Conservation (phyloP, 37 sponge, comb jelly and placozoan species). For the Halichondria panicea region DNA sequence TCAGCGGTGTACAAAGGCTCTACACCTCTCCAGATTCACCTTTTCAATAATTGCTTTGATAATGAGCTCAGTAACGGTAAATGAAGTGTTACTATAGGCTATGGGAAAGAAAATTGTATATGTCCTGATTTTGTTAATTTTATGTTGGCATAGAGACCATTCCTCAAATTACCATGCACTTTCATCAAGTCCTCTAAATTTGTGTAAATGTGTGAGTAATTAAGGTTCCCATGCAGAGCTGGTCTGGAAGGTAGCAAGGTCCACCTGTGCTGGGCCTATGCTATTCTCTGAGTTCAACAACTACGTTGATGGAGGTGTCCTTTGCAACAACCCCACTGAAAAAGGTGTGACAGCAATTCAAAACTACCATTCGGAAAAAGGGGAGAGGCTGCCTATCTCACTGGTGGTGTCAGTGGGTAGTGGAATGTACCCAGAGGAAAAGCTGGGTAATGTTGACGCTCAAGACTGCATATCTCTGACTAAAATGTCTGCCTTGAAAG, state of each 20-base stretch:
- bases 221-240: neutral
- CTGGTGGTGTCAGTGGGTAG: neutral
- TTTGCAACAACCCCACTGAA: neutral
- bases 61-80: slow-evolving; percentile 9
- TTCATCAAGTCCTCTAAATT: no score
- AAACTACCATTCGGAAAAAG: neutral
- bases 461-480: no score
- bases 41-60: slow-evolving; percentile 38
- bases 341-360: neutral
- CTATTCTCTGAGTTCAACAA: neutral
- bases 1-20: slow-evolving; percentile 21
- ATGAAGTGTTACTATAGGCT: no score
- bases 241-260: neutral
- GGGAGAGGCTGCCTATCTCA: neutral
- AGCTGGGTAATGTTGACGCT: neutral
- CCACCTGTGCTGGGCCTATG: neutral
- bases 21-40: slow-evolving; percentile 15
- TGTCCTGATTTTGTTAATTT: no score
- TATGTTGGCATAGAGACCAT: no score
- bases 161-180: no score
- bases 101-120: no score
- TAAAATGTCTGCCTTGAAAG: no score
- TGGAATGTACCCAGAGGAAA: neutral
- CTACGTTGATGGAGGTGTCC: neutral
- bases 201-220: no score